These are phyloP conservation scores for Cydia pomonella DNA, from an alignment of 1,140 invertebrate genomes.

Conservation along the genomic window DNA sequence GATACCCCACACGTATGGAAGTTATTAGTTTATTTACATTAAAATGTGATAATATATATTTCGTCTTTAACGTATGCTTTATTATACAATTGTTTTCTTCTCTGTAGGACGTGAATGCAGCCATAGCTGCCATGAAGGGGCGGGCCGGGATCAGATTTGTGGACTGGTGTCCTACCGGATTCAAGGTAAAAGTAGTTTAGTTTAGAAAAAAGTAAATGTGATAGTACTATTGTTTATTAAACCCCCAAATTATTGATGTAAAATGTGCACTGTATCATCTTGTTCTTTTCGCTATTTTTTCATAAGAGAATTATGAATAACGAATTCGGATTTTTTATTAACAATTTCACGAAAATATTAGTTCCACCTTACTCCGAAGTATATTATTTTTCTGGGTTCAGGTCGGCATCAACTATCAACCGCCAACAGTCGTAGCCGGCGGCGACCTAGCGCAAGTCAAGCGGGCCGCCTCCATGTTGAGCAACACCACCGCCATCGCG, in stretches of 20 bases:
- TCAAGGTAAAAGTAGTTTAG: conserved; percentile 81
- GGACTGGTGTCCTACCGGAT: conserved; percentile 87
- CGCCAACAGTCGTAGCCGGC: conserved; percentile 84
- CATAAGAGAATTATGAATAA: not conserved
- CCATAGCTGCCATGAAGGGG: conserved; percentile 90
- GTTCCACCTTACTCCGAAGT: too few species aligned
- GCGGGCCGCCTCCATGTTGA: conserved; percentile 88
- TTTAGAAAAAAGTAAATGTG: too few species aligned
- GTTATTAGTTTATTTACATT: too few species aligned
- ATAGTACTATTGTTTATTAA: too few species aligned
- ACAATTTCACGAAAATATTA: too few species aligned
- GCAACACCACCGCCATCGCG: conserved; percentile 89
- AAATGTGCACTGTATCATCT: too few species aligned
- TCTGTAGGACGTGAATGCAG: conserved; percentile 79
- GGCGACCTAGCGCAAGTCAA: conserved; percentile 86
- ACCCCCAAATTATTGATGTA: too few species aligned
- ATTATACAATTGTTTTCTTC: not conserved
- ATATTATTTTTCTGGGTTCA: conserved; percentile 68
- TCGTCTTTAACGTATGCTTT: not conserved
- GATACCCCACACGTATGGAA: too few species aligned
- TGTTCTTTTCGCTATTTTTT: not conserved
- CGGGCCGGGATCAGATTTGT: conserved; percentile 86
- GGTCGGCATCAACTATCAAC: conserved; percentile 87
- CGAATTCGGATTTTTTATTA: too few species aligned
- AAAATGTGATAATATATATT: too few species aligned